Evolutionary conservation across 2,113 vertebrate genomes (phyloP).

Genomic region (Pseudopipra pipra): DNA sequence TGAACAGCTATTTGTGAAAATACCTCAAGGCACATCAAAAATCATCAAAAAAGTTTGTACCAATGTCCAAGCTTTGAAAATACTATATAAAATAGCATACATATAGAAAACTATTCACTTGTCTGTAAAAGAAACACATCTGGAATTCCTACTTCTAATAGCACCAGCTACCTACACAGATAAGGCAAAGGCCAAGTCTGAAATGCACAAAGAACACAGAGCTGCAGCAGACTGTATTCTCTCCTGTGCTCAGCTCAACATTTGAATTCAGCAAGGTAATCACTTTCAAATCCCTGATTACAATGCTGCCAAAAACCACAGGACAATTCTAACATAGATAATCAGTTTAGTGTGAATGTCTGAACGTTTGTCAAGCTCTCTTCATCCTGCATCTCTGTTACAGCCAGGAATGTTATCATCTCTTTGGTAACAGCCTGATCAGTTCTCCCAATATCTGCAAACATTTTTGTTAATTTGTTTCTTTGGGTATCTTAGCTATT

Average conservation of each 20-base stretch:
- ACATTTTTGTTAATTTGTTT: neutral
- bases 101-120: neutral
- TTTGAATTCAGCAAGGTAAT: slow-evolving; percentile 25
- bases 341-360: neutral
- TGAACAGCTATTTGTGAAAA: neutral
- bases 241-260: neutral
- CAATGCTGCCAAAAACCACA: neutral
- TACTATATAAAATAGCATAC: neutral
- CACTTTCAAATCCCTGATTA: slow-evolving; percentile 4
- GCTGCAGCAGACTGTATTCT: neutral
- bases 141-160: neutral
- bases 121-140: neutral
- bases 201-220: neutral
- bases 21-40: neutral
- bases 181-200: neutral
- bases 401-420: neutral
- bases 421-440: neutral
- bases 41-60: neutral
- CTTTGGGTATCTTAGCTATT: neutral
- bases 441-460: neutral
- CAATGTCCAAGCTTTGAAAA: neutral
- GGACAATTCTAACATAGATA: neutral
- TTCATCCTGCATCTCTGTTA: neutral
- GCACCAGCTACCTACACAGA: neutral
- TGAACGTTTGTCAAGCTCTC: neutral